Base-by-base conservation (phyloP, 1,140 invertebrate species). In the Papilio dardanus region DNA sequence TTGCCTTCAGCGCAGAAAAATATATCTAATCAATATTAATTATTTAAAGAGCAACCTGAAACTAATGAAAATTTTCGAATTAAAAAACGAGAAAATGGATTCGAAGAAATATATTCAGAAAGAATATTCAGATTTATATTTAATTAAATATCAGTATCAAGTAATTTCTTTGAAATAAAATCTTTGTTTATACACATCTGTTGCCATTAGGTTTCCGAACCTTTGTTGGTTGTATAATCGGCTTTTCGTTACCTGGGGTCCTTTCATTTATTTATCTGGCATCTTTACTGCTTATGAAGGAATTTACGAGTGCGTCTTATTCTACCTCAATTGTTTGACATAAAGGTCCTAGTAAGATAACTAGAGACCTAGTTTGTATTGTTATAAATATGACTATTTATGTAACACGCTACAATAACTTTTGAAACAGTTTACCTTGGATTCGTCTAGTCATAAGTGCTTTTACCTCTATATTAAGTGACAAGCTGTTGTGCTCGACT, bases 261-360 rank as follows among this genome's bases (percentile, higher is more conserved):
- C 42, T 54, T 73, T 50, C 66, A 68, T 37, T 68, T 68, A 28
- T 73, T 73, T 73, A 73, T 73, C 71, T 54, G 71, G 30, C n/a
- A 73, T 73, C 30, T 73, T 73, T 58, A 73, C 42, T 73, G 71
- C 71, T 73, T 73, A 73, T 73, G 33, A 73, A 16, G 54, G 58
- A 73, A 58, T 73, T 73, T 35, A 54, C 46, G 46, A 54, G 71
- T 50, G 46, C 42, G 54, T 58, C 46, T 73, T 58, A 73, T 73
- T 73, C 71, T 31, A 73, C 71, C 46, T 54, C 71, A 33, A 73
- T 73, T 73, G 71, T 73, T 73, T 46, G 19, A 40, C 33, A 35
- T 54, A 33, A 73, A 54, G 46, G 28, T 73, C 30, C 4, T 16
- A 8, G 71, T 8, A 33, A 73, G 71, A 54, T 54, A 73, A 73